phyloP scores from a whole-genome alignment of 1,140 invertebrate genomes.

The Diabrotica undecimpunctata region DNA sequence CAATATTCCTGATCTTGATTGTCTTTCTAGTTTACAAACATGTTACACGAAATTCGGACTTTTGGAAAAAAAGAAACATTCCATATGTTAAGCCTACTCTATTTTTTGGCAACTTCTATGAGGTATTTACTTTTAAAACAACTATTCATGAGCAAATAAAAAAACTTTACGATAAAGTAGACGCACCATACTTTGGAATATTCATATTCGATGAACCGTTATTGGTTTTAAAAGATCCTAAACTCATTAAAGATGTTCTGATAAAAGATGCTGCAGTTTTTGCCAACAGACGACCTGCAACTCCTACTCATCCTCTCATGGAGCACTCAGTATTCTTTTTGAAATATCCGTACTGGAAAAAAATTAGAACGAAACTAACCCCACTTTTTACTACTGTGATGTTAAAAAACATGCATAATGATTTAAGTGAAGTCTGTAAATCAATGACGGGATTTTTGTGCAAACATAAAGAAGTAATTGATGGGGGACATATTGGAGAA shows the following conservation, averaged over 20 bases:
- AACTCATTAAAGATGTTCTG: conserved; percentile 53
- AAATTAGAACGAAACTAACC: conserved; percentile 49
- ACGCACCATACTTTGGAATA: conserved; percentile 40
- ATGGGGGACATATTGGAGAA: conserved; percentile 37
- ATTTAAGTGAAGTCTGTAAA: conserved; percentile 37
- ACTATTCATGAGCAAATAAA: conserved; percentile 29
- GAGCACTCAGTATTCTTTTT: conserved; percentile 32
- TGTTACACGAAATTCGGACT: conserved; percentile 25
- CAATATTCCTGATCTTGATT: too few relatives aligned
- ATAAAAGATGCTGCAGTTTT: conserved; percentile 58
- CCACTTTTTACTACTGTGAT: conserved; percentile 54
- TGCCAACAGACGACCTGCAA: conserved; percentile 42
- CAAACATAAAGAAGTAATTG: conserved; percentile 11
- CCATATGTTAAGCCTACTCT: conserved; percentile 38
- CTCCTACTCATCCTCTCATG: conserved; percentile 13
- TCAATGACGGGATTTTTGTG: conserved; percentile 25
- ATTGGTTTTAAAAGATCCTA: conserved; percentile 23
- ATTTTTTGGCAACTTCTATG: conserved; percentile 44
- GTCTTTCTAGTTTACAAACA: neutral
- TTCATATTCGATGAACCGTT: conserved; percentile 39
- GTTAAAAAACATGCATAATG: conserved; percentile 49
- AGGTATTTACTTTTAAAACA: conserved; percentile 30
- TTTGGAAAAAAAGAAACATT: conserved; percentile 50
- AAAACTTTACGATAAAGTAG: conserved; percentile 37
- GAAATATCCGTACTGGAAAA: conserved; percentile 49